phyloP scores from a whole-genome alignment of 2,113 vertebrate genomes.

The Oxyruncus cristatus region DNA sequence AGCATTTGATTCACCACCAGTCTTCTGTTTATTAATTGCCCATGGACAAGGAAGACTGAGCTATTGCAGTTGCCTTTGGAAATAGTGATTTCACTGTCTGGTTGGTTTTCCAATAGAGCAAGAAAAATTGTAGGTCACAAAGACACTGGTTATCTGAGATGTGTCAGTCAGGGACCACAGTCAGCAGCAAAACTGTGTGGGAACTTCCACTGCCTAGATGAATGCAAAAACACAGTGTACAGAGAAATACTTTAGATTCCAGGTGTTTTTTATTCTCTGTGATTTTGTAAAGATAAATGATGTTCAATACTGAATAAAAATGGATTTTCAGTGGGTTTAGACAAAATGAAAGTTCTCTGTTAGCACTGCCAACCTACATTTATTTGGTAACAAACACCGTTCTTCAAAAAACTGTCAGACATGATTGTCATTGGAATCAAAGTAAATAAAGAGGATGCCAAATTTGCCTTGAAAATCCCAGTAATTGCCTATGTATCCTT shows the following conservation, averaged over 20 bases:
- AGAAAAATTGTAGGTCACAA: neutral
- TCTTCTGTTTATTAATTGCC: neutral
- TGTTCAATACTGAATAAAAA: neutral
- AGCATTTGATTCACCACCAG: neutral
- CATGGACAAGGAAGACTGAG: neutral
- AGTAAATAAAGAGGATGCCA: conserved; percentile 32
- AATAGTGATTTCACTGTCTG: neutral
- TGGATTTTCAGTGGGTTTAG: neutral
- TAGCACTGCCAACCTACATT: neutral
- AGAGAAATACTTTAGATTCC: neutral
- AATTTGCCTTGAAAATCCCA: conserved; percentile 15
- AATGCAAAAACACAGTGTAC: neutral
- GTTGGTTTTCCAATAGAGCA: neutral
- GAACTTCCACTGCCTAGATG: neutral
- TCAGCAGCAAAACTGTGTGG: neutral
- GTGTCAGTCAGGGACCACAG: neutral
- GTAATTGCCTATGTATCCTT: neutral
- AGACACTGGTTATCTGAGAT: neutral
- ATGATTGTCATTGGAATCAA: conserved; percentile 1
- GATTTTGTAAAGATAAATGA: neutral
- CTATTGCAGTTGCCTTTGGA: neutral
- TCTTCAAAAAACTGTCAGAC: conserved; percentile 31
- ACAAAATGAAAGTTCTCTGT: conserved; percentile 2
- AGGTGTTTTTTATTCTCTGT: neutral
- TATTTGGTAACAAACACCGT: conserved; percentile 11